These are phyloP conservation scores for Trichopria drosophilae DNA, from an alignment of 2,888 invertebrate species.

Conservation along the genomic window DNA sequence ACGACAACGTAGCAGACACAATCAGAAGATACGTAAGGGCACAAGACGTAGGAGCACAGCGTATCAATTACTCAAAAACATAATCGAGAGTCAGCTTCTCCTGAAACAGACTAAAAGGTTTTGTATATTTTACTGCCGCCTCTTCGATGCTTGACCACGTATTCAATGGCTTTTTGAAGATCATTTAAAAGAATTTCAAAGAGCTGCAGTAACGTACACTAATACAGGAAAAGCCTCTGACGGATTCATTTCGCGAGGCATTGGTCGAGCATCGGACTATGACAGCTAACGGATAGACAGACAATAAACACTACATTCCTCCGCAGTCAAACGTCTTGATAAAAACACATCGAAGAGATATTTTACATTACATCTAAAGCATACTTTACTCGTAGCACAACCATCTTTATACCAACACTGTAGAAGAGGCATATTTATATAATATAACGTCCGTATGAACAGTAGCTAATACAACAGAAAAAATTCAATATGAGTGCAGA, in stretches of 20 bases:
- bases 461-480: slow-evolving; percentile 55
- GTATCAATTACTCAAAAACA: slow-evolving; percentile 27
- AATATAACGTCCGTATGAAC: slow-evolving; percentile 31
- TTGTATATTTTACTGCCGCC: slow-evolving; percentile 30
- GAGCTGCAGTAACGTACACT: no score
- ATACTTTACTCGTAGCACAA: slow-evolving; percentile 44
- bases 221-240: no score
- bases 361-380: slow-evolving; percentile 54
- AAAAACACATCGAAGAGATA: slow-evolving; percentile 34
- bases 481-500: slow-evolving; percentile 50
- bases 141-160: neutral
- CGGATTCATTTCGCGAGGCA: no score
- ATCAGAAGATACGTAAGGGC: slow-evolving; percentile 47
- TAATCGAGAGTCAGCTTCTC: slow-evolving; percentile 50
- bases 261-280: no score
- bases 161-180: no score
- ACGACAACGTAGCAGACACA: slow-evolving; percentile 53
- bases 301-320: slow-evolving; percentile 36
- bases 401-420: slow-evolving; percentile 39
- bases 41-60: slow-evolving; percentile 42
- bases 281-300: slow-evolving; percentile 26
- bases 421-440: slow-evolving; percentile 27
- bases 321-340: slow-evolving; percentile 26
- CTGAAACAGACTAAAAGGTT: slow-evolving; percentile 56
- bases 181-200: no score